A percentile compares a stretch with the other conserved stretches of the same genome.
These are phyloP conservation scores for Balearica regulorum DNA, from an alignment of 2,797 vertebrate species.

Conservation along the genomic window DNA sequence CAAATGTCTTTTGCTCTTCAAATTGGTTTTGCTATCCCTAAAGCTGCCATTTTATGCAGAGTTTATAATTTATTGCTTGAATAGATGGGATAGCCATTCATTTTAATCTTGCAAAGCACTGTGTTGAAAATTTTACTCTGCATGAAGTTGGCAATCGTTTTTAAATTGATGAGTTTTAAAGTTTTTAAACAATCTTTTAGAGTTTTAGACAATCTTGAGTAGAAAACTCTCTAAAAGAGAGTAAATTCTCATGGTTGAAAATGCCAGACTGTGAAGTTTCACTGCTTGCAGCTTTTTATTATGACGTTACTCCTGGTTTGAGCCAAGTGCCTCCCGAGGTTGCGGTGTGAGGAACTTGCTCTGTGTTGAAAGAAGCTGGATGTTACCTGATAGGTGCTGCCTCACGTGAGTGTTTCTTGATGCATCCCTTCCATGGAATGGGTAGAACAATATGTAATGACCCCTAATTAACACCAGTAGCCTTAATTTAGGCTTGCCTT, in stretches of 20 bases:
- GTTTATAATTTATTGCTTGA: neutral
- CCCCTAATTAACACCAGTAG: neutral
- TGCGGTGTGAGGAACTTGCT: neutral
- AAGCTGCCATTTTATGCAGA: neutral
- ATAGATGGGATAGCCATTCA: neutral
- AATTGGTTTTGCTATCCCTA: neutral
- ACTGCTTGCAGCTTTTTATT: neutral
- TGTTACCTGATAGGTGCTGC: neutral
- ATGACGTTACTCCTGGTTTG: neutral
- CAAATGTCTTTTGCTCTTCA: neutral
- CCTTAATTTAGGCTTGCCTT: neutral
- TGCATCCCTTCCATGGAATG: neutral
- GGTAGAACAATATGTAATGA: neutral
- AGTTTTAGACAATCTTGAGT: neutral
- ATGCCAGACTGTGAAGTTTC: neutral
- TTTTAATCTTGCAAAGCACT: neutral
- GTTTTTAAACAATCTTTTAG: neutral
- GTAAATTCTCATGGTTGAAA: neutral
- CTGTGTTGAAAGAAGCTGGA: neutral
- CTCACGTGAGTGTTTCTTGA: neutral
- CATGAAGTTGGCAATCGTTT: neutral
- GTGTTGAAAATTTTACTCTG: neutral
- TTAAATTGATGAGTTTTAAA: neutral
- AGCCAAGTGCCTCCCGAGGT: neutral
- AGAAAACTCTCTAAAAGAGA: neutral